Base-by-base conservation (phyloP, 1,140 invertebrate genomes). In the Asobara japonica region DNA sequence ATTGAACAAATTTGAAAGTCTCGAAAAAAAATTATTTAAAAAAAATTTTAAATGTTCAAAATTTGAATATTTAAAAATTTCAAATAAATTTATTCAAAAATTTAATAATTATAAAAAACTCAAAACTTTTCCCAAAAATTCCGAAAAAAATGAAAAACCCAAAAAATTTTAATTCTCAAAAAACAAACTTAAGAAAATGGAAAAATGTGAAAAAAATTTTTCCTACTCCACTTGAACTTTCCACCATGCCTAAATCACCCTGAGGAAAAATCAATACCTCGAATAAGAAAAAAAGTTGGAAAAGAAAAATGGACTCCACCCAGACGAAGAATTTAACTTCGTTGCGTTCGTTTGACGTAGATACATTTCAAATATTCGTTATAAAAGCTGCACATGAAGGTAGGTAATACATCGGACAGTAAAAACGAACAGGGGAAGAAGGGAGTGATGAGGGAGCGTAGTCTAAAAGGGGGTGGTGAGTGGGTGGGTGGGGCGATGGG, bases 351-450 rank as follows among this genome's bases (percentile, higher is more conserved):
- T 56, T 56, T 56, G 51, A 27, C 18, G 51, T 20, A 56, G 22
- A 56, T 56, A 56, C 22, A 56, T 56, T 56, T 27, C 51, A 56
- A 56, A 56, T 56, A 56, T 56, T 56, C 51, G 51, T 27, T 56
- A 27, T 56, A 27, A 27, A 56, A 56, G 22, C 51, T 56, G 51
- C 22, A 56, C 51, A 56, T 56, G 51, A 56, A 56, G 18, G 51
- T 56, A 22, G 22, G 22, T 25, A 56, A 56, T 56, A 56, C 25
- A 56, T 56, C 18, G 51, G 18, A 56, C 8, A 56, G 51, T 56
- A 22, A 22, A 22, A 56, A 56, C 51, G 51, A 56, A 25, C 20
- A 56, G 51, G n/a, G 41, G n/a, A 5, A 56, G 51, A 56, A 56
- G 51, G 22, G 22, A 25, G 18, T 25, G 22, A 18, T 18, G 51